A percentile compares a stretch with the other conserved stretches of the same genome.
These are phyloP conservation scores for Pogonomyrmex californicus DNA, from an alignment of 1,140 invertebrate genomes.

Conservation along the genomic window DNA sequence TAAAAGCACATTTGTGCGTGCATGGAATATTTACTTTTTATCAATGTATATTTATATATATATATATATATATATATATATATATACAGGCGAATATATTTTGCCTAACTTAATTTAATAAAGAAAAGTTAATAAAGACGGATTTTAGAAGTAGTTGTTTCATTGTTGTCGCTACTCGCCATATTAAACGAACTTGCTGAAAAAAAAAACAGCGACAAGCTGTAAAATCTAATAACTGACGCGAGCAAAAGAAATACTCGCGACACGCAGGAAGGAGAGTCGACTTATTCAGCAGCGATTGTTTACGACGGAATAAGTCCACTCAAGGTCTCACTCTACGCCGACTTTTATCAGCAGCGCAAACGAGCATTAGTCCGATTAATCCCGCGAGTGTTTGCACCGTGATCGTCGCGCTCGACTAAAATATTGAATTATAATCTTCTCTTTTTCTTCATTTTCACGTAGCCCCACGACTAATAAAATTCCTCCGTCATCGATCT, in stretches of 20 bases:
- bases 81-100: not conserved
- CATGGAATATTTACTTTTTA: not conserved
- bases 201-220: not conserved
- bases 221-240: constrained; percentile 24
- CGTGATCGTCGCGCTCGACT: not conserved
- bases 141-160: not conserved
- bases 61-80: not conserved
- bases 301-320: constrained; percentile 51
- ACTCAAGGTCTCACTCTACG: constrained; percentile 47
- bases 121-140: not conserved
- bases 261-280: constrained; percentile 1
- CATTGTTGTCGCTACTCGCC: not conserved
- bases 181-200: not conserved
- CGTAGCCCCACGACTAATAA: not conserved
- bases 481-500: too few species aligned
- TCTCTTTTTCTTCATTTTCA: constrained; percentile 10
- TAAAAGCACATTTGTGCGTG: not conserved
- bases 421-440: not conserved
- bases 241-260: constrained; percentile 1
- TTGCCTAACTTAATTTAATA: too few species aligned
- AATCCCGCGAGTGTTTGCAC: constrained; percentile 30
- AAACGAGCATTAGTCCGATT: constrained; percentile 52
- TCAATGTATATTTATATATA: not conserved
- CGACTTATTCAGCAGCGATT: constrained; percentile 60
- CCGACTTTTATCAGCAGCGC: constrained; percentile 53